A percentile compares a stretch with the other conserved stretches of the same genome.
These are phyloP conservation scores for Streblospio benedicti DNA, from an alignment of 1,140 invertebrate genomes.

Conservation along the genomic window DNA sequence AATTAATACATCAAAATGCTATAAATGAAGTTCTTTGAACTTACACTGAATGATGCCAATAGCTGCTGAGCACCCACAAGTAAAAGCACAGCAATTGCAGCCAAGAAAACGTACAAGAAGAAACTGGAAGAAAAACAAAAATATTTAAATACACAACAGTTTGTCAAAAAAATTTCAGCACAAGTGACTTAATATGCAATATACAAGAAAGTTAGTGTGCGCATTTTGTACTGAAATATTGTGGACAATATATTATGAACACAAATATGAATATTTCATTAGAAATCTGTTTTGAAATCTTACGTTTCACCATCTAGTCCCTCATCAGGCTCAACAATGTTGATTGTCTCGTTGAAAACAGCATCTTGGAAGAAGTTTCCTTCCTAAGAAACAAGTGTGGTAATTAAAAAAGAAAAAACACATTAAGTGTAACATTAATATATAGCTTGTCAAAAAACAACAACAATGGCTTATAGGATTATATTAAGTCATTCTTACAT, in stretches of 20 bases:
- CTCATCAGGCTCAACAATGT: conserved; percentile 91
- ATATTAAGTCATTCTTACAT: conserved; percentile 29
- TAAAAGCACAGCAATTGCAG: conserved; percentile 75
- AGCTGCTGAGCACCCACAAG: conserved; percentile 85
- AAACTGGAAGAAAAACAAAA: conserved; percentile 51
- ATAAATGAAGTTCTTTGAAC: conserved; percentile 20
- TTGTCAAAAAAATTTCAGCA: too few species aligned
- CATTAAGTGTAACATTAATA: not conserved
- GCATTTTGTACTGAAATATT: too few species aligned
- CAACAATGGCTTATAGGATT: not conserved
- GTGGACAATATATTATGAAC: too few species aligned
- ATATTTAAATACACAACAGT: not conserved
- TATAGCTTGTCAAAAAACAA: not conserved
- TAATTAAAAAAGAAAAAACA: not conserved
- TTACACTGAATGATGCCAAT: conserved; percentile 61
- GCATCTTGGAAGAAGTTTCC: conserved; percentile 58
- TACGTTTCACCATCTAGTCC: conserved; percentile 93
- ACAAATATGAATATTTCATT: too few species aligned
- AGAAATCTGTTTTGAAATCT: too few species aligned
- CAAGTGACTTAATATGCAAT: too few species aligned
- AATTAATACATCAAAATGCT: conserved; percentile 12
- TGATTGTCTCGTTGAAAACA: conserved; percentile 97
- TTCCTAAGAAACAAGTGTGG: conserved; percentile 2
- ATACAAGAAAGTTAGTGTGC: too few species aligned
- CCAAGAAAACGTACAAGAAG: conserved; percentile 91